Evolutionary conservation across 2,797 vertebrate species (phyloP).

Genomic region (Spea hammondii): DNA sequence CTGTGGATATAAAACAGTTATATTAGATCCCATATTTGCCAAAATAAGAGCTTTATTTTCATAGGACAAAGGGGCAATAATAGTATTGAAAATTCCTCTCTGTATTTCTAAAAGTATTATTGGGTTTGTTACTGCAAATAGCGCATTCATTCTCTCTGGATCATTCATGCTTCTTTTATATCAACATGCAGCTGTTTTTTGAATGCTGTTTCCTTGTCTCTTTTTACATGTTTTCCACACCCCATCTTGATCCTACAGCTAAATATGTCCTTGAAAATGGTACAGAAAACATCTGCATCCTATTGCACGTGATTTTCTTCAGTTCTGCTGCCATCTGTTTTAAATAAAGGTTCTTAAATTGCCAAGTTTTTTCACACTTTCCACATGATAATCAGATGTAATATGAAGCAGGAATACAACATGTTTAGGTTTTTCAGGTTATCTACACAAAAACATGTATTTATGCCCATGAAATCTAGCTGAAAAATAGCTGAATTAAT

Average conservation of each 20-base stretch:
- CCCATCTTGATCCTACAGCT: neutral
- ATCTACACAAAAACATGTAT: neutral
- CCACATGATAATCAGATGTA: neutral
- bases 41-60: too few relatives aligned
- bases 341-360: neutral
- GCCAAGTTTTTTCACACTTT: slow-evolving; percentile 13
- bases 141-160: too few relatives aligned
- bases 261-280: slow-evolving; percentile 26
- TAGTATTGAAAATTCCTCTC: too few relatives aligned
- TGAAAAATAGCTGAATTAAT: neutral
- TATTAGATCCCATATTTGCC: too few relatives aligned
- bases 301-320: slow-evolving; percentile 9
- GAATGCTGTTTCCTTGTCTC: neutral
- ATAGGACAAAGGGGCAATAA: too few relatives aligned
- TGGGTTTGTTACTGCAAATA: too few relatives aligned
- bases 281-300: slow-evolving; percentile 21
- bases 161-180: neutral
- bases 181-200: neutral
- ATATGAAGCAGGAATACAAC: slow-evolving; percentile 9
- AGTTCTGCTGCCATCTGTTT: slow-evolving; percentile 14
- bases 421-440: neutral
- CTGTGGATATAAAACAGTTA: too few relatives aligned
- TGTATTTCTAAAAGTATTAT: too few relatives aligned
- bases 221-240: neutral
- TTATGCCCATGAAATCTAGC: neutral